phyloP scores from a whole-genome alignment of 2,113 vertebrate species.

The Motacilla tschutschensis region DNA sequence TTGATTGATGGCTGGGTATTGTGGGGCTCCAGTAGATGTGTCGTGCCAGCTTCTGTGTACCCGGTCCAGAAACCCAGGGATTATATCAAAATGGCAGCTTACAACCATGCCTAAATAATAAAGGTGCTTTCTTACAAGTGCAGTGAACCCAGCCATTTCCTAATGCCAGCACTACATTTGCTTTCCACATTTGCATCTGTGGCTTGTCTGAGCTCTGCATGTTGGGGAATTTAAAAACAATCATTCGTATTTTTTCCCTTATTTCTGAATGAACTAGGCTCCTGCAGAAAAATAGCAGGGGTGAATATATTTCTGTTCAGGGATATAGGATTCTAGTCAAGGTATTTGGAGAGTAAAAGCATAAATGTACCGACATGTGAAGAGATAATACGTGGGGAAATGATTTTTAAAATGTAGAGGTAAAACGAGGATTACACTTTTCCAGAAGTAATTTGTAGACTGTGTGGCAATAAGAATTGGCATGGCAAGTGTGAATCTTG shows the following conservation, averaged over 20 bases:
- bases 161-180: background rate
- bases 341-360: conserved; percentile 12
- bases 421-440: conserved; percentile 23
- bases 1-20: background rate
- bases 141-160: background rate
- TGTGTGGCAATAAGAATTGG: background rate
- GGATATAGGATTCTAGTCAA: conserved; percentile 16
- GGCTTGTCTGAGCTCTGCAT: background rate
- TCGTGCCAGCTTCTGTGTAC: background rate
- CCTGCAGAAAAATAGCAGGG: conserved; percentile 47
- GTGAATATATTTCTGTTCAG: conserved; percentile 34
- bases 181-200: conserved; percentile 30
- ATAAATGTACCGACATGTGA: background rate
- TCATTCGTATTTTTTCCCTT: background rate
- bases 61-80: background rate
- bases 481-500: background rate
- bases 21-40: background rate
- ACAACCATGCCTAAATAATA: background rate
- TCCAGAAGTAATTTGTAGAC: conserved; percentile 11
- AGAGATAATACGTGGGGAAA: conserved; percentile 16
- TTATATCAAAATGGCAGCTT: conserved; percentile 3
- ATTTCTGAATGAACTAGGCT: conserved; percentile 35
- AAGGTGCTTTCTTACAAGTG: background rate
- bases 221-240: conserved; percentile 30
- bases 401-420: conserved; percentile 13